phyloP scores from a whole-genome alignment of 2,113 vertebrate genomes.

The Anser cygnoides region DNA sequence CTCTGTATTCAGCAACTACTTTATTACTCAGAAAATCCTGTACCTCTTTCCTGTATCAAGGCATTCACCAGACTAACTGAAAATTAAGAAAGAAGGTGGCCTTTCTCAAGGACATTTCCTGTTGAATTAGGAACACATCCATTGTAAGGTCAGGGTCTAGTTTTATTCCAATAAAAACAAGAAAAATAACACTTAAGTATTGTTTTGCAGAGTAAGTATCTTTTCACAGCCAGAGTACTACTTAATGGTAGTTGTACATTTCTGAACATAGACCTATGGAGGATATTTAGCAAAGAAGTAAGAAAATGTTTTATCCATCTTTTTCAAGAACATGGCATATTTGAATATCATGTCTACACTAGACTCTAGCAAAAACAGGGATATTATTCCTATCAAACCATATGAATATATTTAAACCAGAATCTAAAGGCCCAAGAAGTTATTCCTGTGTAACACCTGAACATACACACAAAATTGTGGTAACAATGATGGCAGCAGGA shows the following conservation, averaged over 20 bases:
- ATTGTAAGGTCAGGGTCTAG: neutral
- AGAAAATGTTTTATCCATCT: neutral
- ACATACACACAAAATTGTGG: neutral
- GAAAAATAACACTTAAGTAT: neutral
- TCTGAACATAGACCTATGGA: neutral
- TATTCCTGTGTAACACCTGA: neutral
- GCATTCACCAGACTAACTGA: neutral
- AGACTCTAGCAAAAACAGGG: neutral
- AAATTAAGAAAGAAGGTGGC: neutral
- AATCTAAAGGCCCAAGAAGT: neutral
- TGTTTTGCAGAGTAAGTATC: neutral
- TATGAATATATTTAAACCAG: neutral
- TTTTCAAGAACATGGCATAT: neutral
- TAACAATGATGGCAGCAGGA: neutral
- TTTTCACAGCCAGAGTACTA: neutral
- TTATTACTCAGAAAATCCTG: neutral
- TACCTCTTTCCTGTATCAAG: neutral
- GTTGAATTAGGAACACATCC: neutral
- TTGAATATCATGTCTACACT: neutral
- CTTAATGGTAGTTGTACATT: neutral
- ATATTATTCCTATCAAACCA: neutral
- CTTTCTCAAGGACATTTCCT: neutral
- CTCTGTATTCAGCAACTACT: neutral
- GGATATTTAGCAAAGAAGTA: neutral
- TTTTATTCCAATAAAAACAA: neutral